Percentiles rank a stretch among this genome's conserved stretches.
These are phyloP conservation scores for Macrochelys suwanniensis DNA, from an alignment of 2,797 vertebrate genomes.

Conservation along the genomic window DNA sequence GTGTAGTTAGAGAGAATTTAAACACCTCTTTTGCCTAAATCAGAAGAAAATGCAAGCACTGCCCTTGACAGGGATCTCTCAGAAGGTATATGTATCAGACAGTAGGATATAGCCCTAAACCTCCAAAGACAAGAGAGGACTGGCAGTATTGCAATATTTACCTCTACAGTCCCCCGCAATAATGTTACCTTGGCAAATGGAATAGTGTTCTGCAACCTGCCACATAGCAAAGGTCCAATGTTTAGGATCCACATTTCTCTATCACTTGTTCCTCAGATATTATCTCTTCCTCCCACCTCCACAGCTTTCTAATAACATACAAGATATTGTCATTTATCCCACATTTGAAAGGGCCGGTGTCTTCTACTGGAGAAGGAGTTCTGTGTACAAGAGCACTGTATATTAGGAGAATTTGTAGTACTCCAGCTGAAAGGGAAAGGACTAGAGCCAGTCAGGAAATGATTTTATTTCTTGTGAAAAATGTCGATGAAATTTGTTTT, in stretches of 20 bases:
- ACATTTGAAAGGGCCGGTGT: background rate
- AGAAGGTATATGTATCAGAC: conserved; percentile 1
- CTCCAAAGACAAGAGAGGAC: background rate
- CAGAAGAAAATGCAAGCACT: conserved; percentile 39
- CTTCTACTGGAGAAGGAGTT: background rate
- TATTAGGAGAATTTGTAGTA: too few relatives aligned
- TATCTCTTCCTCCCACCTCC: background rate
- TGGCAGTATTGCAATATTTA: conserved; percentile 16
- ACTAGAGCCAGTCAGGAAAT: background rate
- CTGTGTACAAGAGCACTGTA: background rate
- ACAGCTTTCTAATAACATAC: background rate
- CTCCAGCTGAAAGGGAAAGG: background rate
- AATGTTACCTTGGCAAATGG: background rate
- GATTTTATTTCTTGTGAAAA: background rate
- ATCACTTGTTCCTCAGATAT: background rate
- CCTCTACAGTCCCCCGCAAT: background rate
- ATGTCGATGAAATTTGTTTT: background rate
- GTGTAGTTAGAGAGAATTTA: conserved; percentile 20
- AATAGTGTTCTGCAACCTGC: background rate
- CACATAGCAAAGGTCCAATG: background rate
- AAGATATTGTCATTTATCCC: background rate
- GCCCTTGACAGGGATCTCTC: background rate
- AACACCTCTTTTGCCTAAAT: conserved; percentile 58
- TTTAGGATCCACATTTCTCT: background rate
- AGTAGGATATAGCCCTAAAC: background rate